phyloP scores from a whole-genome alignment of 2,113 vertebrate genomes.

The Panthera leo region DNA sequence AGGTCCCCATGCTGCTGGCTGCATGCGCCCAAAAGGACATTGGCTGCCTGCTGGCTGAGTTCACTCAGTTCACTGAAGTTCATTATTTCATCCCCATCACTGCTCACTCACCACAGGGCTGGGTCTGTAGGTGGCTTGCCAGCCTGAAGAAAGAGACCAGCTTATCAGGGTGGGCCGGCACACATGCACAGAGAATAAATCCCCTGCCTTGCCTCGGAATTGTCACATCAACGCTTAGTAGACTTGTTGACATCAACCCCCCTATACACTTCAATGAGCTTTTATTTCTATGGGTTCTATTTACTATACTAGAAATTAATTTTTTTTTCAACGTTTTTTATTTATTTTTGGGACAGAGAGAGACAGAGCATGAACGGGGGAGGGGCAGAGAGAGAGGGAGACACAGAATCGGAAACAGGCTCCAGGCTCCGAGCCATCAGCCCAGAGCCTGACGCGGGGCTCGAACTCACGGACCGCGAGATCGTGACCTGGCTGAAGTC shows the following conservation, averaged over 20 bases:
- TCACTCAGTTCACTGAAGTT: slow-evolving; percentile 88
- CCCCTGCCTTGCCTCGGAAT: background rate
- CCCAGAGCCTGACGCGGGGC: too few species aligned
- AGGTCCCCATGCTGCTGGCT: slow-evolving; percentile 84
- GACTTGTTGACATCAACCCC: background rate
- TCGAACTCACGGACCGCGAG: too few species aligned
- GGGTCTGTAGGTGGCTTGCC: slow-evolving; percentile 81
- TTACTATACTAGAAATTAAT: too few species aligned
- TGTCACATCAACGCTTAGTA: background rate
- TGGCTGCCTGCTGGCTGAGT: slow-evolving; percentile 86
- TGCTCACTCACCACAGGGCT: slow-evolving; percentile 90
- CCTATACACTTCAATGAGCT: background rate
- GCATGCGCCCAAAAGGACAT: slow-evolving; percentile 83
- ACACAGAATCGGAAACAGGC: too few species aligned
- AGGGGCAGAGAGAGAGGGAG: too few species aligned
- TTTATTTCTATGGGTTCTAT: background rate
- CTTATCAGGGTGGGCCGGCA: too few species aligned
- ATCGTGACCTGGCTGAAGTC: too few species aligned
- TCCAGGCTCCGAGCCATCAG: too few species aligned
- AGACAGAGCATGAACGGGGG: too few species aligned
- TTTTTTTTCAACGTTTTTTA: too few species aligned
- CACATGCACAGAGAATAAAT: background rate
- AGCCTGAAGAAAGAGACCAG: slow-evolving; percentile 67
- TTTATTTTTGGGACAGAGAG: too few species aligned
- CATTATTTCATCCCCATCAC: slow-evolving; percentile 81